A percentile compares a stretch with the other conserved stretches of the same genome.
phyloP scores from a whole-genome alignment of 2,797 vertebrate genomes.

The Etheostoma nigrum region DNA sequence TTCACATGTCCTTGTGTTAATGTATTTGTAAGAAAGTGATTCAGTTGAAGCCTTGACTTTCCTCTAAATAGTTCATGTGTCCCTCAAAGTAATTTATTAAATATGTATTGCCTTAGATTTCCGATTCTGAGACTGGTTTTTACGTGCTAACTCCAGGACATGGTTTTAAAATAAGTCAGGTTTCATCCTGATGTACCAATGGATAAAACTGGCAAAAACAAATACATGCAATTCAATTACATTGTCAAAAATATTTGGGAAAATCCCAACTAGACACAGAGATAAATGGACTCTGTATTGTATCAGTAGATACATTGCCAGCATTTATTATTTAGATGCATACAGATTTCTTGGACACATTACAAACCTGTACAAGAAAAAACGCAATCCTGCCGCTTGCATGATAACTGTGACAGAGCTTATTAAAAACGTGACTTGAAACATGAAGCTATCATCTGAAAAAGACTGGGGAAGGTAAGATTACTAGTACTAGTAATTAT shows the following conservation, averaged over 20 bases:
- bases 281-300: not conserved
- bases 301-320: not conserved
- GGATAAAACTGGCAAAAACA: not conserved
- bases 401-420: not conserved
- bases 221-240: not conserved
- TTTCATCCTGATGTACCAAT: not conserved
- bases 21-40: not conserved
- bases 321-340: not conserved
- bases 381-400: not conserved
- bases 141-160: not conserved
- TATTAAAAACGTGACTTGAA: not conserved
- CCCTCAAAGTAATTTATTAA: not conserved
- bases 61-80: not conserved
- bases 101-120: not conserved
- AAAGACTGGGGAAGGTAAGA: constrained; percentile 3
- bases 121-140: not conserved
- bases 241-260: not conserved
- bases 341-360: not conserved
- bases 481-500: constrained; percentile 12
- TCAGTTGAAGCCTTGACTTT: not conserved
- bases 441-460: constrained; percentile 3
- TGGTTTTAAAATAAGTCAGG: not conserved
- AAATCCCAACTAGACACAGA: not conserved
- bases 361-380: not conserved
- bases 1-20: not conserved